A percentile compares a stretch with the other conserved stretches of the same genome.
phyloP scores from a whole-genome alignment of 2,888 invertebrate species.

The Dicycla oo region DNA sequence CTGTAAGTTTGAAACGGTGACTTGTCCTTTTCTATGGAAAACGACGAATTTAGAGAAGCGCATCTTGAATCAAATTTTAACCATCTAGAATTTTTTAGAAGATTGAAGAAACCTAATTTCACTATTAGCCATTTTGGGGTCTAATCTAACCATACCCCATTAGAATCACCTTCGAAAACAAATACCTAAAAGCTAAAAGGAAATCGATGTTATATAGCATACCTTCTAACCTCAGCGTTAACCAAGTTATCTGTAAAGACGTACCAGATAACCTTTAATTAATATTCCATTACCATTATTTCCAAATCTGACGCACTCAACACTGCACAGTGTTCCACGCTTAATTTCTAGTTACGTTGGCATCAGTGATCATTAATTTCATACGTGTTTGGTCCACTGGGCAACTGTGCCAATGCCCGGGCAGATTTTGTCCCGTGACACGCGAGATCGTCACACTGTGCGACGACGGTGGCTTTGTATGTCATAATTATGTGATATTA shows the following conservation, averaged over 20 bases:
- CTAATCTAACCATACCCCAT: no score
- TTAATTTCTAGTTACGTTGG: conserved; percentile 44
- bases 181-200: no score
- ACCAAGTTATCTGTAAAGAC: background rate
- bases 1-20: no score
- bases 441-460: conserved; percentile 50
- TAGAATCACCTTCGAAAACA: no score
- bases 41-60: no score
- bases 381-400: conserved; percentile 58
- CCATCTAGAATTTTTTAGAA: no score
- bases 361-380: conserved; percentile 65
- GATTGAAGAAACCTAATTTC: no score
- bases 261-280: conserved; percentile 1
- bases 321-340: conserved; percentile 8
- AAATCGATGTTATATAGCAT: no score
- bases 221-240: no score
- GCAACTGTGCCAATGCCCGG: conserved; percentile 60
- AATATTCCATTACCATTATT: background rate
- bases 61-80: no score
- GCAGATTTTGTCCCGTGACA: conserved; percentile 57
- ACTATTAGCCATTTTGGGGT: no score
- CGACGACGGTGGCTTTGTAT: conserved; percentile 40
- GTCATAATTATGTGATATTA: conserved; percentile 43
- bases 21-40: no score
- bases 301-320: conserved; percentile 15